Conservation (phyloP, 1,140 invertebrate genomes). For the Brachionus manjavacas region DNA sequence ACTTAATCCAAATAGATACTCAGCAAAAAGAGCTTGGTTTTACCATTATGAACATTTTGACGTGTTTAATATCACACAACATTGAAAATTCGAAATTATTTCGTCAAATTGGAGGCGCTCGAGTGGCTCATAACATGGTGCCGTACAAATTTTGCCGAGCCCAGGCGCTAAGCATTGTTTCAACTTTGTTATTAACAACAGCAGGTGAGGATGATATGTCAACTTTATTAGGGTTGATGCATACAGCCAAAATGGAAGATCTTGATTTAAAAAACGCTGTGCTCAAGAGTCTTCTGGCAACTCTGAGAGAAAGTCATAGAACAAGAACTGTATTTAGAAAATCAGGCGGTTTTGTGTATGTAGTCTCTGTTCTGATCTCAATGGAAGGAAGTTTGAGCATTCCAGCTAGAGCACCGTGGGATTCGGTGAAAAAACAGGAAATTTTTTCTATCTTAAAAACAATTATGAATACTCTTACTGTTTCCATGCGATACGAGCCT, state of each 20-base stretch:
- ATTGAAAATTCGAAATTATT: slow-evolving; percentile 80
- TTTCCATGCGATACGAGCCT: slow-evolving; percentile 96
- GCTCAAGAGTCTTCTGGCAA: slow-evolving; percentile 76
- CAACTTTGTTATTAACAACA: slow-evolving; percentile 79
- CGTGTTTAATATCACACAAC: slow-evolving; percentile 72
- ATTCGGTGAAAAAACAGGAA: slow-evolving; percentile 48
- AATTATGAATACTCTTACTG: slow-evolving; percentile 88
- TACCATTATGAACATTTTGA: slow-evolving; percentile 78
- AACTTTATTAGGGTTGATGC: slow-evolving; percentile 80
- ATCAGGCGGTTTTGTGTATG: slow-evolving; percentile 93
- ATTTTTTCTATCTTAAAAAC: slow-evolving; percentile 65
- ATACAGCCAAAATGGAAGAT: slow-evolving; percentile 72
- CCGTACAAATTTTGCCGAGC: slow-evolving; percentile 75
- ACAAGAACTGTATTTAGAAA: slow-evolving; percentile 93
- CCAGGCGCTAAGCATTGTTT: slow-evolving; percentile 68
- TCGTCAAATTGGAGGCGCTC: slow-evolving; percentile 81
- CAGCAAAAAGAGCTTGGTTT: slow-evolving; percentile 67
- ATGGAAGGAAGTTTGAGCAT: slow-evolving; percentile 73
- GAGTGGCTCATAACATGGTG: slow-evolving; percentile 82
- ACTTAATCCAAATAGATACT: slow-evolving; percentile 50
- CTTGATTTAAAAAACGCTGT: slow-evolving; percentile 82
- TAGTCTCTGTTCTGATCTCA: slow-evolving; percentile 87
- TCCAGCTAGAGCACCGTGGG: slow-evolving; percentile 45
- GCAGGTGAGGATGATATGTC: slow-evolving; percentile 93
- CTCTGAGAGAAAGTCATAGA: slow-evolving; percentile 85